Percentiles rank a stretch among this genome's conserved stretches.
Evolutionary conservation across 2,888 invertebrate species (phyloP).

Genomic region (Oligia fasciuncula): DNA sequence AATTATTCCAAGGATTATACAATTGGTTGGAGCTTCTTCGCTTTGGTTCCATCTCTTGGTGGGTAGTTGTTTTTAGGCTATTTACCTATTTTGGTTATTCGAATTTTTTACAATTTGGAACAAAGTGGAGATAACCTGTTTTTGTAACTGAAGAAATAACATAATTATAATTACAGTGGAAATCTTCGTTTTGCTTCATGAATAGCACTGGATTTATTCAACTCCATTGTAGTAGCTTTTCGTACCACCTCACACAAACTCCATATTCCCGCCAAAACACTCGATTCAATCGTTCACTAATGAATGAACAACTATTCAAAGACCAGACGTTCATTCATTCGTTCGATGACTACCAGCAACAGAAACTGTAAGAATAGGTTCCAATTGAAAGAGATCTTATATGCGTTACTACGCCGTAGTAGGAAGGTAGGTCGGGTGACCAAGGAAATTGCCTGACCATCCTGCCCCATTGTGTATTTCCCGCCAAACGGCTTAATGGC

Average conservation of each 20-base stretch:
- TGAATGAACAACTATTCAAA: conserved; percentile 29
- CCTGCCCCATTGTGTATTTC: conserved; percentile 52
- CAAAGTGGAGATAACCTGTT: no score
- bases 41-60: conserved; percentile 9
- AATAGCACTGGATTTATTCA: no score
- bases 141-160: neutral
- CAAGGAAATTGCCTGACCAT: conserved; percentile 60
- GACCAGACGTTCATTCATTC: conserved; percentile 13
- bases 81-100: no score
- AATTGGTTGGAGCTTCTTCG: conserved; percentile 13
- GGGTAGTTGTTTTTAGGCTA: neutral
- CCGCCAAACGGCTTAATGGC: conserved; percentile 57
- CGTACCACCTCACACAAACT: neutral
- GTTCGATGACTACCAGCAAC: conserved; percentile 2
- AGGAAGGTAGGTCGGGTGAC: conserved; percentile 23
- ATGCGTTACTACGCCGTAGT: neutral
- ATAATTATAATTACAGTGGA: neutral
- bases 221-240: neutral
- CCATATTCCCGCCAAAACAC: neutral
- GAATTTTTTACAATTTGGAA: no score
- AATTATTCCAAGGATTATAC: conserved; percentile 43
- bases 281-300: conserved; percentile 10
- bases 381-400: conserved; percentile 52
- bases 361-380: conserved; percentile 44
- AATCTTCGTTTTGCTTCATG: neutral